Base-by-base conservation (phyloP, 2,113 vertebrate species). In the Hyaena hyaena region DNA sequence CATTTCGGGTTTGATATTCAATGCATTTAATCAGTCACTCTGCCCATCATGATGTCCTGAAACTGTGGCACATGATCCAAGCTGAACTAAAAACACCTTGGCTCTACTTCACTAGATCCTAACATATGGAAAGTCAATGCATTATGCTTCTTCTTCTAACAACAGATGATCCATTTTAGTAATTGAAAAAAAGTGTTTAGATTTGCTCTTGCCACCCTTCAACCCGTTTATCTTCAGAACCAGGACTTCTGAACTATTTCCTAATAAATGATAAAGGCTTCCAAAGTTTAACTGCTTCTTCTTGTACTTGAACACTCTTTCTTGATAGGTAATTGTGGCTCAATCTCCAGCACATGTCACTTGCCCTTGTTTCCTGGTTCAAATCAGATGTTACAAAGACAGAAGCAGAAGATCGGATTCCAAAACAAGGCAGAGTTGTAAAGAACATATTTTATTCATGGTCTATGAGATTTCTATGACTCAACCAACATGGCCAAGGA, bases 361-460 rank as follows among this genome's bases (percentile, higher is more conserved):
- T 73, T 90, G 58, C 26, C 50, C 43, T 97, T 88, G 45, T 61
- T 92, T 81, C 69, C 80, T 96, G 66, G 68, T 93, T 93, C 69
- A 90, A 88, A 77, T 65, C 43, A 96, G 58, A 63, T 93, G n/a
- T 73, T 76, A 12, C 58, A 85, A 31, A 45, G 58, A 87, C 71
- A 88, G 90, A 24, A 88, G 31, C 28, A 95, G 45, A 88, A 93
- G 53, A 93, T 88, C 77, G 92, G 85, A 88, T 94, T 97, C 73
- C 33, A 80, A 90, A 91, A 86, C 14, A 68, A 95, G 77, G 31
- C 86, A 65, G 90, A 74, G 33, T 77, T 83, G 39, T 71, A 90
- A 86, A 84, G n/a, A 61, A 68, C 3, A 31, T 55, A 17, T 63
- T 87, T 97, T 95, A 92, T 81, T 95, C 77, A 61, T 88, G 6